Conservation (phyloP, 2,888 invertebrate species). For the Lathronympha strigana region DNA sequence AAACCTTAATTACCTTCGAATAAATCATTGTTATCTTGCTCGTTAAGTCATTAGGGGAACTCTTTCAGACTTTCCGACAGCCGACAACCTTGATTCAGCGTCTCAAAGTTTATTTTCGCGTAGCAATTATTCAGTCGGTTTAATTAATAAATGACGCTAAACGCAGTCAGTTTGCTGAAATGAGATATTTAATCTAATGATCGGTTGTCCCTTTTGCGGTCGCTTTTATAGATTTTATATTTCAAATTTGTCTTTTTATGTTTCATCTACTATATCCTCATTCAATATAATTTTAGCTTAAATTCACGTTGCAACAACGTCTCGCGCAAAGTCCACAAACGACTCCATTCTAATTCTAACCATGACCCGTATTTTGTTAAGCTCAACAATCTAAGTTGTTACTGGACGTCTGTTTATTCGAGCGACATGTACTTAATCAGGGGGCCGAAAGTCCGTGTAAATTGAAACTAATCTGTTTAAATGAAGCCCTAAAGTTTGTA, state of each 20-base stretch:
- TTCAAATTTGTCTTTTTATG: neutral
- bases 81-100: constrained; percentile 27
- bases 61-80: constrained; percentile 46
- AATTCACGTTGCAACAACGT: neutral
- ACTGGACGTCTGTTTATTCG: constrained; percentile 6
- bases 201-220: neutral
- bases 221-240: neutral
- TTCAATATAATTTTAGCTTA: neutral
- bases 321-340: constrained; percentile 10
- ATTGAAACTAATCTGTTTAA: constrained; percentile 47
- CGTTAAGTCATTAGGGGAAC: constrained; percentile 54
- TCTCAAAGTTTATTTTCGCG: constrained; percentile 4
- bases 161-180: constrained; percentile 17
- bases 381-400: constrained; percentile 9
- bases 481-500: constrained; percentile 44
- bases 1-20: constrained; percentile 58
- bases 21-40: constrained; percentile 68
- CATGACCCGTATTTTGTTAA: constrained; percentile 21
- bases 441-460: constrained; percentile 44
- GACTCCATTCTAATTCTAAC: constrained; percentile 27
- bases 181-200: neutral
- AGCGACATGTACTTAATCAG: constrained; percentile 34
- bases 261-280: neutral
- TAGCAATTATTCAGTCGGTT: neutral
- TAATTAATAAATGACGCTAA: constrained; percentile 29